Conservation (phyloP, 2,888 invertebrate genomes). For the Clanis bilineata region DNA sequence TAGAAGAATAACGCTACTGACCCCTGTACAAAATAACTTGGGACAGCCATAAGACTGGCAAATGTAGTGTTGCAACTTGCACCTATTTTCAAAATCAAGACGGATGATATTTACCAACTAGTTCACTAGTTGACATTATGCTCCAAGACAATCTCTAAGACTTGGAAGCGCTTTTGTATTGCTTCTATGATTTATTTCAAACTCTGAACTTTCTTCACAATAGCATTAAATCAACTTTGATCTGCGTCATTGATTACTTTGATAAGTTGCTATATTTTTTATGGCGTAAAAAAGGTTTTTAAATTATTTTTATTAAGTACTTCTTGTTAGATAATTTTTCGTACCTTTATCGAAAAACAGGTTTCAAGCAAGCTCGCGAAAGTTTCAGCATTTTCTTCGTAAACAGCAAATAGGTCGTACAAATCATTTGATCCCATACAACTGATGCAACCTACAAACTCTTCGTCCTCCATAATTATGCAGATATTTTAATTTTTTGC, state of each 20-base stretch:
- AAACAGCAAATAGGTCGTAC: conserved; percentile 76
- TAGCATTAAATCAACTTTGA: neutral
- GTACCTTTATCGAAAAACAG: conserved; percentile 71
- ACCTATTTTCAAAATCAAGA: no score
- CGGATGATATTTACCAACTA: neutral
- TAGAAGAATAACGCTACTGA: no score
- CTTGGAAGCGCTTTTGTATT: neutral
- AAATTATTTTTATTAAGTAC: neutral
- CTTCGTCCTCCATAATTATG: conserved; percentile 63
- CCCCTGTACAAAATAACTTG: no score
- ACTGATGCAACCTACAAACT: conserved; percentile 77
- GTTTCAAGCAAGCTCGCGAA: conserved; percentile 74
- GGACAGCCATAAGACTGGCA: no score
- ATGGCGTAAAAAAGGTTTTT: neutral
- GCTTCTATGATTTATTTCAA: neutral
- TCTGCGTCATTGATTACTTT: neutral
- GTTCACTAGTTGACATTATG: neutral
- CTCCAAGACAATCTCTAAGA: neutral
- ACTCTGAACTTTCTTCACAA: neutral
- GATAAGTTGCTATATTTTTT: neutral
- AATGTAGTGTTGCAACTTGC: no score
- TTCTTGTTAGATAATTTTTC: neutral
- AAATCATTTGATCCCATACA: conserved; percentile 74
- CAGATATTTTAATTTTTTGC: conserved; percentile 23
- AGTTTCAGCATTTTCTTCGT: conserved; percentile 66